A percentile compares a stretch with the other conserved stretches of the same genome.
These are phyloP conservation scores for Caenorhabditis sp. DNA, from an alignment of 2,888 invertebrate genomes.

Conservation along the genomic window DNA sequence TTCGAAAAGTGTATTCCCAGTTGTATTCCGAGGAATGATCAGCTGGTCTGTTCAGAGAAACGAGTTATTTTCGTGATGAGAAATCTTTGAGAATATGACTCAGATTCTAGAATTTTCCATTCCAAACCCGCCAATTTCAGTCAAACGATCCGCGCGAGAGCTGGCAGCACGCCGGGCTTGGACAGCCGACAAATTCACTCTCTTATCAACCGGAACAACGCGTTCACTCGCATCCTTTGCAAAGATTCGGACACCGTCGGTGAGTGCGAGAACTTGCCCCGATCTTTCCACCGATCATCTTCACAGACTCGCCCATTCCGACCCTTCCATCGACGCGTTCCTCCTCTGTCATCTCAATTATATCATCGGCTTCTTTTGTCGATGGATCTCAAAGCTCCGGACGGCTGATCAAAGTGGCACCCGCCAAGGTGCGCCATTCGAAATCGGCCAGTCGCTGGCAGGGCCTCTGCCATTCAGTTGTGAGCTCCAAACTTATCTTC, in stretches of 20 bases:
- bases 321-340: constrained; percentile 40
- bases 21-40: no score
- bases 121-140: constrained; percentile 14
- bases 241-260: constrained; percentile 49
- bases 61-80: no score
- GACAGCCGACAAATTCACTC: constrained; percentile 59
- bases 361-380: constrained; percentile 31
- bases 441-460: constrained; percentile 46
- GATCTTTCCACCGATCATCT: neutral
- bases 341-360: constrained; percentile 46
- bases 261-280: constrained; percentile 2
- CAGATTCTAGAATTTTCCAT: neutral
- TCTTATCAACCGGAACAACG: constrained; percentile 53
- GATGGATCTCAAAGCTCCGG: neutral
- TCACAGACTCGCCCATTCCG: constrained; percentile 38
- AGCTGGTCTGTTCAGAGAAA: no score
- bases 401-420: constrained; percentile 47
- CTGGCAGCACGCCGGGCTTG: constrained; percentile 55
- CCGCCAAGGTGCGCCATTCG: constrained; percentile 47
- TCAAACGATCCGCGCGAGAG: constrained; percentile 40
- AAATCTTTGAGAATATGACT: no score
- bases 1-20: no score
- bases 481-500: constrained; percentile 6
- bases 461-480: constrained; percentile 45
- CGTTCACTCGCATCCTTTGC: constrained; percentile 44